Percentiles rank a stretch among this genome's conserved stretches.
Conservation (phyloP, 2,113 vertebrate species). For the Drymodes brunneopygia region DNA sequence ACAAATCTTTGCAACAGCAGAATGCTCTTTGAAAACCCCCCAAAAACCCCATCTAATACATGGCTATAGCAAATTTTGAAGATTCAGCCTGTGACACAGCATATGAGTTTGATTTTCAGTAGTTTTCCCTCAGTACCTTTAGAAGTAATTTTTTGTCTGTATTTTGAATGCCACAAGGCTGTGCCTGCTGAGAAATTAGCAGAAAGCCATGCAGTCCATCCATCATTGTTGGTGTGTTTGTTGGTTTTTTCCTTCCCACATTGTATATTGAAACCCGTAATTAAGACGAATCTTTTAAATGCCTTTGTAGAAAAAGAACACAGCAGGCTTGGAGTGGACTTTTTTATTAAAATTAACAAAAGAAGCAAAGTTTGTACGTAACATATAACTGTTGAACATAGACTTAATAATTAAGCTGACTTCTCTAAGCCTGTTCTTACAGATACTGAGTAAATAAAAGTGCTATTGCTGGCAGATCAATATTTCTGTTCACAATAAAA, state of each 20-base stretch:
- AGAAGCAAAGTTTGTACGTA: slow-evolving; percentile 17
- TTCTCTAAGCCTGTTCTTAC: not conserved
- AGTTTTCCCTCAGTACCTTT: not conserved
- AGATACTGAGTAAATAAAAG: slow-evolving; percentile 1
- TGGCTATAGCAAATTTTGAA: not conserved
- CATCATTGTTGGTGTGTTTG: slow-evolving; percentile 9
- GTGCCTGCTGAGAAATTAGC: slow-evolving; percentile 28
- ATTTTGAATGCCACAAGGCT: not conserved
- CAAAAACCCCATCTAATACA: not conserved
- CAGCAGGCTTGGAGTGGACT: slow-evolving; percentile 16
- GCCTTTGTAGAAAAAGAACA: not conserved
- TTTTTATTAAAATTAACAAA: slow-evolving; percentile 63
- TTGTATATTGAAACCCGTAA: slow-evolving; percentile 10
- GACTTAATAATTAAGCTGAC: slow-evolving; percentile 39
- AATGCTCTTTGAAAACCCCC: not conserved
- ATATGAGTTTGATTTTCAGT: not conserved
- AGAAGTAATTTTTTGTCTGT: not conserved
- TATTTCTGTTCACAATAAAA: slow-evolving; percentile 4
- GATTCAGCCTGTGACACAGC: not conserved
- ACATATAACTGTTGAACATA: slow-evolving; percentile 7
- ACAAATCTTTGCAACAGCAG: not conserved
- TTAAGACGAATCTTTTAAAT: slow-evolving; percentile 50
- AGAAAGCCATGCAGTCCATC: not conserved
- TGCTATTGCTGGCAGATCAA: not conserved
- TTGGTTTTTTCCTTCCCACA: not conserved